Base-by-base conservation (phyloP, 2,888 invertebrate species). In the Rhaphigaster nebulosa region DNA sequence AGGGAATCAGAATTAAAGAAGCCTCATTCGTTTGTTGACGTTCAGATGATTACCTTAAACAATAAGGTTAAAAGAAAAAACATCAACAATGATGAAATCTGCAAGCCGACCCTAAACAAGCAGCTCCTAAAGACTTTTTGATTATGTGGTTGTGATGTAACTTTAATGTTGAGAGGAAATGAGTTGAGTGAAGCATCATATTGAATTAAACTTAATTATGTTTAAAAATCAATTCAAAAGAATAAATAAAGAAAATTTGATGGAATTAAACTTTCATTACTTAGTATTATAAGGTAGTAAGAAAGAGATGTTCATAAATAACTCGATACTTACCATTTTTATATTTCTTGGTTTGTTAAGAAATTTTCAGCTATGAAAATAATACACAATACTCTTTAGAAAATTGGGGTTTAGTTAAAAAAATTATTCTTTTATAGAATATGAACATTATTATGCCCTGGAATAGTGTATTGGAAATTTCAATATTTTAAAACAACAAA, bases 11-110 rank as follows among this genome's bases (percentile, higher is more conserved):
- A 76, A 76, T 38, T 76, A 38, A 76, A 76, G 70, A 84, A 84
- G 45, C 45, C 84, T 45, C 84, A 84, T 84, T 84, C 84, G n/a
- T 84, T 84, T 45, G 84, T 84, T n/a, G 84, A 84, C 18, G n/a
- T 84, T 84, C 41, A 84, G 45, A 84, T 50, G 41, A n/a, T 84
- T 20, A 84, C 45, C 45, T 84, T 84, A 4, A 50, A 84, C 26
- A 84, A 84, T 45, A 84, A 84, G n/a, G 84, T 84, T 84, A 50
- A 84, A 13, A 84, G 84, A 45, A 76, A 38, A 76, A 45, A 84
- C 45, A 45, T 45, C 45, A 50, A 84, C 45, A 26, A 45, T 41
- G 13, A 84, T 23, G 84, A 84, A 50, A 26, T 84, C 45, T 23
- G 26, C 84, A 45, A 84, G n/a, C 12, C 84, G 15, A 84, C 45